These are phyloP conservation scores for Anarhynchus alexandrinus DNA, from an alignment of 2,113 vertebrate species.

Conservation along the genomic window DNA sequence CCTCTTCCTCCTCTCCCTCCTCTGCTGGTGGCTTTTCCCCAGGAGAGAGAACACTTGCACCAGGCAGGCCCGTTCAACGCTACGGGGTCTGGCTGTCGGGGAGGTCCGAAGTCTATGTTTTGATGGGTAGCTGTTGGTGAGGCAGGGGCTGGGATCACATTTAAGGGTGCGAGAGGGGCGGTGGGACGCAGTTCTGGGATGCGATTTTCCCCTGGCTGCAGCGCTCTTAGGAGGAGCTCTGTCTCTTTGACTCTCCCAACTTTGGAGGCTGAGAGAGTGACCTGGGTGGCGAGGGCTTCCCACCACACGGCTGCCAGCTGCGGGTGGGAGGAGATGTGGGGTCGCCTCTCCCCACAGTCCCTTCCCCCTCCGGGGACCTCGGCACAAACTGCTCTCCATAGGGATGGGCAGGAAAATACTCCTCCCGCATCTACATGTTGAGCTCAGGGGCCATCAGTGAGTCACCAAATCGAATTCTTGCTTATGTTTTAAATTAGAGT, in stretches of 20 bases:
- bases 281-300: not conserved
- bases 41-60: not conserved
- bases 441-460: not conserved
- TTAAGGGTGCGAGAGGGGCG: not conserved
- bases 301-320: not conserved
- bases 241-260: conserved; percentile 22
- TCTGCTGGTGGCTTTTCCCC: not conserved
- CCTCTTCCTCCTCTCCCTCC: not conserved
- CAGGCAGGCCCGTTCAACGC: not conserved
- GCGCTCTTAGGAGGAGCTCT: not conserved
- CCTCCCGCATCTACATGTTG: not conserved
- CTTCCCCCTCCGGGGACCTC: not conserved
- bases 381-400: not conserved
- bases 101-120: not conserved
- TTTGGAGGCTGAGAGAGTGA: conserved; percentile 9
- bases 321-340: not conserved
- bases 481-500: conserved; percentile 3
- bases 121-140: not conserved
- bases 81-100: not conserved
- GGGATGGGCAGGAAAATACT: not conserved
- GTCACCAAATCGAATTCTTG: not conserved
- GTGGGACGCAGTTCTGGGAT: not conserved
- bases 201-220: conserved; percentile 28
- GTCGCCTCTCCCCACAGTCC: not conserved
- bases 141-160: not conserved